phyloP scores from a whole-genome alignment of 2,797 vertebrate species.

The Phaenicophaeus curvirostris region DNA sequence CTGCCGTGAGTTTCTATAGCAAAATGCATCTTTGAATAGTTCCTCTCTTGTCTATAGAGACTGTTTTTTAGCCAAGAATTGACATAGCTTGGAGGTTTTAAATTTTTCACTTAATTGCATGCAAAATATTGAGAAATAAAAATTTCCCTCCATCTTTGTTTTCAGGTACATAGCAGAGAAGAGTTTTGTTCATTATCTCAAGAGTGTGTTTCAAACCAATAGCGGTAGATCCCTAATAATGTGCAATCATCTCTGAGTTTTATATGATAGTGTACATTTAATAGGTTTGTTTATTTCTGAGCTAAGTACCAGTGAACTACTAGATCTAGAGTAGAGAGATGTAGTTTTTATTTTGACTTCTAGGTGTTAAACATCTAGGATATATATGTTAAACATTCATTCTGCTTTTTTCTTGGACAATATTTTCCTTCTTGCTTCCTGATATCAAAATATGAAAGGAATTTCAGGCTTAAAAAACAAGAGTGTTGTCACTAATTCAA shows the following conservation, averaged over 20 bases:
- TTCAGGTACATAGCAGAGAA: neutral
- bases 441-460: neutral
- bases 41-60: neutral
- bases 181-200: neutral
- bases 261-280: neutral
- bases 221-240: neutral
- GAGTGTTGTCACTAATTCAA: neutral
- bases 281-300: neutral
- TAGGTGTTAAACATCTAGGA: neutral
- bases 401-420: neutral
- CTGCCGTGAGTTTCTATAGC: conserved; percentile 79
- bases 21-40: neutral
- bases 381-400: neutral
- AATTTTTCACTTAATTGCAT: neutral
- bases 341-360: neutral
- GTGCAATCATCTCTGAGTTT: neutral
- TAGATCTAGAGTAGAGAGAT: neutral
- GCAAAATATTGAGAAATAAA: neutral
- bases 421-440: neutral
- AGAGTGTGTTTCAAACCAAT: neutral
- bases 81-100: neutral
- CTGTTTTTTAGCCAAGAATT: neutral
- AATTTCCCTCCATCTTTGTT: fast-evolving
- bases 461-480: neutral
- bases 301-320: neutral